phyloP scores from a whole-genome alignment of 2,888 invertebrate genomes.

The Orchesellides sinensis region DNA sequence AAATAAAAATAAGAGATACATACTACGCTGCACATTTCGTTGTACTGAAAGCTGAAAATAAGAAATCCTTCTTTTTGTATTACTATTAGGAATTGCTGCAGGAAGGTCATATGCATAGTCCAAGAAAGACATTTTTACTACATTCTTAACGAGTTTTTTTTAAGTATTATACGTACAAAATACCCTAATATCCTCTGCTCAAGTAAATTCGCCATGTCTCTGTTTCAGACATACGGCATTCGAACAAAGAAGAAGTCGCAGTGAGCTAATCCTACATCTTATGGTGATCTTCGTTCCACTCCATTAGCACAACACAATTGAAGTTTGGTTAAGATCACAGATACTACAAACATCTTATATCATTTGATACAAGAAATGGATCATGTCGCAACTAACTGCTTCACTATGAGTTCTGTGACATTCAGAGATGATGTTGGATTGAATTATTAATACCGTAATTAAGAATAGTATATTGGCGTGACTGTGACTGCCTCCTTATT shows the following conservation, averaged over 20 bases:
- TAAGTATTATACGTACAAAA: too few relatives aligned
- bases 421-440: background rate
- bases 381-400: background rate
- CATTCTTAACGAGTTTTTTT: background rate
- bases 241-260: constrained; percentile 24
- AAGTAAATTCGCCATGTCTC: too few relatives aligned
- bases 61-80: background rate
- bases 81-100: background rate
- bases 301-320: constrained; percentile 40
- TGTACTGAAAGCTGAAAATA: background rate
- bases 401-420: background rate
- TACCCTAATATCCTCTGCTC: too few relatives aligned
- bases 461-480: too few relatives aligned
- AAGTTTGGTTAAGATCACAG: constrained; percentile 10
- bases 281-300: constrained; percentile 42
- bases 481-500: too few relatives aligned
- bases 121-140: background rate
- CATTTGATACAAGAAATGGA: background rate
- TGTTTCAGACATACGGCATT: constrained; percentile 16
- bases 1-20: too few relatives aligned
- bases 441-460: constrained; percentile 51
- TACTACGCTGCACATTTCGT: background rate
- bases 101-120: background rate
- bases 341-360: background rate
- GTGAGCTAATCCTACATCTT: constrained; percentile 7